A percentile compares a stretch with the other conserved stretches of the same genome.
These are phyloP conservation scores for Hyalella azteca DNA, from an alignment of 2,888 invertebrate species.

Conservation along the genomic window DNA sequence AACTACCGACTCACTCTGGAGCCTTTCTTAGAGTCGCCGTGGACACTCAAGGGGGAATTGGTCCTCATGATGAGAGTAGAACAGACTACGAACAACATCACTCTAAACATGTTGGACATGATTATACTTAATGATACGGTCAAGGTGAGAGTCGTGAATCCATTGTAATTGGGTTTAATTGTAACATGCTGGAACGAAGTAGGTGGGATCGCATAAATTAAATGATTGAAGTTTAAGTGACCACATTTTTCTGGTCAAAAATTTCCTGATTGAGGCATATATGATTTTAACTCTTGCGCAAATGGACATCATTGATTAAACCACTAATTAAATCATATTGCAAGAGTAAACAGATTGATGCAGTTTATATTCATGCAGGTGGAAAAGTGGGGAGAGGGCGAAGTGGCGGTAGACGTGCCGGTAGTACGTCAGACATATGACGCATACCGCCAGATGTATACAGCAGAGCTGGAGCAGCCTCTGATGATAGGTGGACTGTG, in stretches of 20 bases:
- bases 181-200: too few relatives aligned
- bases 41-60: slow-evolving; percentile 41
- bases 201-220: too few relatives aligned
- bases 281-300: too few relatives aligned
- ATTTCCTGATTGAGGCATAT: too few relatives aligned
- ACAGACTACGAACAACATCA: slow-evolving; percentile 6
- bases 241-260: too few relatives aligned
- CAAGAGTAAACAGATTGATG: too few relatives aligned
- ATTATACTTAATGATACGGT: slow-evolving; percentile 45
- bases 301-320: too few relatives aligned
- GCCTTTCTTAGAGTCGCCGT: slow-evolving; percentile 42
- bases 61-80: slow-evolving; percentile 38
- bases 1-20: slow-evolving; percentile 44
- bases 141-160: slow-evolving; percentile 40
- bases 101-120: slow-evolving; percentile 45
- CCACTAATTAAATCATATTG: too few relatives aligned
- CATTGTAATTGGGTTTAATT: too few relatives aligned
- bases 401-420: background rate
- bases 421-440: slow-evolving; percentile 40
- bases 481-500: slow-evolving; percentile 8
- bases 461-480: slow-evolving; percentile 24
- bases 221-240: too few relatives aligned
- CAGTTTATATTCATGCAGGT: too few relatives aligned
- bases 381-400: too few relatives aligned
- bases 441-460: slow-evolving; percentile 43